Conservation (phyloP, 2,888 invertebrate genomes). For the Morpho deidamia region DNA sequence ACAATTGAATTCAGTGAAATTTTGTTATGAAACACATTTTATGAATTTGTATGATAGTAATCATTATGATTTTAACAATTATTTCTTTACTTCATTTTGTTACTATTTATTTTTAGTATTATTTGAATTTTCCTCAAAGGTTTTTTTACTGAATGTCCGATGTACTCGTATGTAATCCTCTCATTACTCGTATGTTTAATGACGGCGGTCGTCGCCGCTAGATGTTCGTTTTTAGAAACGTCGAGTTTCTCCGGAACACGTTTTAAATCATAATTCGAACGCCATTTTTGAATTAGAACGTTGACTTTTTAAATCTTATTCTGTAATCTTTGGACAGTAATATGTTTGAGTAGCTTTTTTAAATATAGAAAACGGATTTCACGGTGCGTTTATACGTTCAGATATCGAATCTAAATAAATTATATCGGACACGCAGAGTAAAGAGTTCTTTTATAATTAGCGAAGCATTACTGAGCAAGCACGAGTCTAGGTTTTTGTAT, state of each 20-base stretch:
- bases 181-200: conserved; percentile 73
- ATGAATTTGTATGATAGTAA: no score
- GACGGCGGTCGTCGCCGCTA: conserved; percentile 57
- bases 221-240: conserved; percentile 72
- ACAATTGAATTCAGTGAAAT: no score
- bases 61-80: no score
- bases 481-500: conserved; percentile 10
- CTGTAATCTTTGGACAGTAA: conserved; percentile 25
- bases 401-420: conserved; percentile 11
- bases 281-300: conserved; percentile 72
- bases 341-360: conserved; percentile 13
- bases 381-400: conserved; percentile 12
- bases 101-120: no score
- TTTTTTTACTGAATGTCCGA: conserved; percentile 38
- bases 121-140: not conserved
- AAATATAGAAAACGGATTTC: conserved; percentile 10
- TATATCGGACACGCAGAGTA: conserved; percentile 9
- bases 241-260: conserved; percentile 77
- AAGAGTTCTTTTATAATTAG: conserved; percentile 12
- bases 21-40: no score
- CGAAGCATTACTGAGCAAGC: conserved; percentile 15
- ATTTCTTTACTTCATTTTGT: no score
- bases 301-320: conserved; percentile 58
- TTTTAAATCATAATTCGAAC: conserved; percentile 78
- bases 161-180: conserved; percentile 42